Base-by-base conservation (phyloP, 2,113 vertebrate species). In the Hippolais icterina region DNA sequence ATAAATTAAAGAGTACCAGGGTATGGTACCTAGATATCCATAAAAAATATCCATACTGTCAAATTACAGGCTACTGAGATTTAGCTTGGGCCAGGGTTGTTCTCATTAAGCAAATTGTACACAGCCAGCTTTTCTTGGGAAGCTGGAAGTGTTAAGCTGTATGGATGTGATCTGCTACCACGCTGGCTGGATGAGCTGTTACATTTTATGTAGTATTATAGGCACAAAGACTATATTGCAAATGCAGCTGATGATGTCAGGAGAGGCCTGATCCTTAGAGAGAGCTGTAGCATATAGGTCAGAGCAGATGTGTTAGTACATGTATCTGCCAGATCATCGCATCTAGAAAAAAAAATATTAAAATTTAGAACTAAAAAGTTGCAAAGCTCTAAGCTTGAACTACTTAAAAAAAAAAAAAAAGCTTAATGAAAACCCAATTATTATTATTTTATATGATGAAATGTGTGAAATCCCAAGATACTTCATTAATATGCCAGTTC, bases 381-480 rank as follows among this genome's bases (percentile, higher is more conserved):
- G 10, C 5, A 72, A 80, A 77, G 3, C 10, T 80, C 69, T 33
- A 76, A 33, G 8, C 2, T 70, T 84, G 20, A 94, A 46, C 15
- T 61, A 28, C 41, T 77, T 3, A 24, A 76, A 12, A 53, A 41
- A 76, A 50, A 63, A 79, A 39, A 74, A 74, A 52, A 60, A 44
- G 9, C 35, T 2, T 15, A 64, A 66, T 31, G 22, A 54, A 68
- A 68, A 28, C 1, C 0, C 0, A 0, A 22, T 31, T 25, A 74
- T 63, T 69, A 66, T 50, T 20, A 15, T 46, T 52, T 72, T 42
- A 42, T 42, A 17, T 33, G 11, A 66, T 52, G 16, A 68, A 61
- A 29, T 25, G 27, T 53, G 19, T 33, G 52, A 88, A 83, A 89
- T 49, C 54, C 64, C 24, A 59, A 21, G 23, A 27, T 69, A 50